Evolutionary conservation across 1,140 invertebrate species (phyloP).

Genomic region (Orchestia grillus): DNA sequence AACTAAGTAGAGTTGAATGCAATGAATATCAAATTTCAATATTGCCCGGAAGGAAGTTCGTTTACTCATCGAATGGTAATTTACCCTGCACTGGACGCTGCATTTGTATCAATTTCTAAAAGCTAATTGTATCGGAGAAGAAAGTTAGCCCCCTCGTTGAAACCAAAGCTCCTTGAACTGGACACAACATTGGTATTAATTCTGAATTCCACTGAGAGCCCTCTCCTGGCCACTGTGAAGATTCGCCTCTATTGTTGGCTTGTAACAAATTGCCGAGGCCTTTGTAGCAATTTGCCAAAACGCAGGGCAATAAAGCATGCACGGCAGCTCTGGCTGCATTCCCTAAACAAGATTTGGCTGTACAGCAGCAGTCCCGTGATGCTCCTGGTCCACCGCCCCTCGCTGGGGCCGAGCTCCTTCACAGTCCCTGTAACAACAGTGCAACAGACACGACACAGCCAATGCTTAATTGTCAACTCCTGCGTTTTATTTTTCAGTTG

Average conservation of each 20-base stretch:
- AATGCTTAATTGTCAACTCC: neutral
- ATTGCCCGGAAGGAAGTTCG: neutral
- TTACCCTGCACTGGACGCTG: neutral
- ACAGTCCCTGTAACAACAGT: neutral
- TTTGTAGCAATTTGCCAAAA: conserved; percentile 9
- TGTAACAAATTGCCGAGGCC: neutral
- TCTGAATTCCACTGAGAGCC: neutral
- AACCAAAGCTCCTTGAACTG: neutral
- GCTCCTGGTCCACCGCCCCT: neutral
- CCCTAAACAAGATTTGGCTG: neutral
- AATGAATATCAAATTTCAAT: neutral
- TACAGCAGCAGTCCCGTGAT: too few relatives aligned
- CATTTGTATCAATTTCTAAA: too few relatives aligned
- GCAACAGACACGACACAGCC: neutral
- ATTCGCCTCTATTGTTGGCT: neutral
- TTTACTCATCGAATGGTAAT: neutral
- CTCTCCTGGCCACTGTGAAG: neutral
- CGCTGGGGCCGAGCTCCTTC: neutral
- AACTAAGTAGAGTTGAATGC: neutral
- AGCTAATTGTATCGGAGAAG: too few relatives aligned
- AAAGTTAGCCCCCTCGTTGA: neutral
- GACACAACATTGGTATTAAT: neutral
- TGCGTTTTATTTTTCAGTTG: neutral
- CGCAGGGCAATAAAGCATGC: neutral
- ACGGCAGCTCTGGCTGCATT: neutral